Conservation (phyloP, 2,797 vertebrate genomes). For the Neoniphon sammara region DNA sequence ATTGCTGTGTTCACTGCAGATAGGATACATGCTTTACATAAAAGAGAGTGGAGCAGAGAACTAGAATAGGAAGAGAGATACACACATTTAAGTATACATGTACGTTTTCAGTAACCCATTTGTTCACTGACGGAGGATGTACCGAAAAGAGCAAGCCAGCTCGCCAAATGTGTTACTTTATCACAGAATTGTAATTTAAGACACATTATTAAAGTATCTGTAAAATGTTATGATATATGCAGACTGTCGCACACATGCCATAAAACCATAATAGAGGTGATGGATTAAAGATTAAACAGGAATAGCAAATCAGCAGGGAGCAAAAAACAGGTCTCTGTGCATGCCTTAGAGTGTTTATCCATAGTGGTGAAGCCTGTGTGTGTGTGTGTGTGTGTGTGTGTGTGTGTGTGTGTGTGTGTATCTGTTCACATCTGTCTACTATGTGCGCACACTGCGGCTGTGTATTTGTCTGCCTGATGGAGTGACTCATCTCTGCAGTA, state of each 20-base stretch:
- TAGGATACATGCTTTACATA: too few relatives aligned
- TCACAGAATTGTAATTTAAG: too few relatives aligned
- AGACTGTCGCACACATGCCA: too few relatives aligned
- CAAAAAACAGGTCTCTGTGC: slow-evolving; percentile 9
- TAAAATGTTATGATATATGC: too few relatives aligned
- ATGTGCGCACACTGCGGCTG: slow-evolving; percentile 28
- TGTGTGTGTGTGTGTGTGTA: slow-evolving; percentile 22
- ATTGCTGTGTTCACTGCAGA: too few relatives aligned
- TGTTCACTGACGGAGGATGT: too few relatives aligned
- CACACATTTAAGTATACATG: too few relatives aligned
- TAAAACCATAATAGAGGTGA: background rate
- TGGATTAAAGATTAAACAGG: slow-evolving; percentile 43
- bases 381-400: slow-evolving; percentile 21
- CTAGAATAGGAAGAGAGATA: background rate
- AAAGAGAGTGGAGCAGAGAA: background rate
- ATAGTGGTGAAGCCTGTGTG: background rate
- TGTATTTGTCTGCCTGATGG: slow-evolving; percentile 30
- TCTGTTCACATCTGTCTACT: background rate
- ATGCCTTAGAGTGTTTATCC: slow-evolving; percentile 1
- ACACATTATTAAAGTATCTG: too few relatives aligned
- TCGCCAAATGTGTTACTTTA: too few relatives aligned
- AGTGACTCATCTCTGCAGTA: slow-evolving; percentile 82
- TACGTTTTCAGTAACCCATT: too few relatives aligned
- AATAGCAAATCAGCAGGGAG: background rate
- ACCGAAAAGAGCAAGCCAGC: too few relatives aligned